These are phyloP conservation scores for Lerista edwardsae DNA, from an alignment of 2,797 vertebrate genomes.

Conservation along the genomic window DNA sequence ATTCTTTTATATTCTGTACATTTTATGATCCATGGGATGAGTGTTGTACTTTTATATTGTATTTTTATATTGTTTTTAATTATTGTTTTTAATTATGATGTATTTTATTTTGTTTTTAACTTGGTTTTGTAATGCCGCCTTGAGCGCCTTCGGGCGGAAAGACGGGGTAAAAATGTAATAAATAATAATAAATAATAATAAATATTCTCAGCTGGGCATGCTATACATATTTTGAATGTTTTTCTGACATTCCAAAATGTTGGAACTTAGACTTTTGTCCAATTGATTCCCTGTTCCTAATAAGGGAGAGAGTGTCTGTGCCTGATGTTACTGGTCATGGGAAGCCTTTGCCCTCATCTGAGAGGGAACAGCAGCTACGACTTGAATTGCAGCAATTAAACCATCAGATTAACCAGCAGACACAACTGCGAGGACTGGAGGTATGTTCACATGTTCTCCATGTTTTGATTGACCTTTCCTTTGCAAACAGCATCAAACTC, in stretches of 20 bases:
- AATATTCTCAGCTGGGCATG: neutral
- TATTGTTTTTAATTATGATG: too few relatives aligned
- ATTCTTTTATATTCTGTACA: too few relatives aligned
- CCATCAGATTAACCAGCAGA: conserved; percentile 97
- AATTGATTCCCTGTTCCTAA: conserved; percentile 33
- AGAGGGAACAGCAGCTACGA: conserved; percentile 95
- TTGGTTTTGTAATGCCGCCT: too few relatives aligned
- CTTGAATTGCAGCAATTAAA: conserved; percentile 97
- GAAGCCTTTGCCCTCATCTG: conserved; percentile 82
- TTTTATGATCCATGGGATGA: too few relatives aligned
- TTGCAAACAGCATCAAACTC: conserved; percentile 10
- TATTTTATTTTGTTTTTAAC: too few relatives aligned
- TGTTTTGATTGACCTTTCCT: conserved; percentile 37
- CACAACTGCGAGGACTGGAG: conserved; percentile 91
- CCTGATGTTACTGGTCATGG: conserved; percentile 75
- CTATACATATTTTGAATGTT: neutral
- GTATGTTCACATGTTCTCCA: conserved; percentile 65
- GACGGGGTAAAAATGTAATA: too few relatives aligned
- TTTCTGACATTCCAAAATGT: conserved; percentile 1
- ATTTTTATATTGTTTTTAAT: too few relatives aligned
- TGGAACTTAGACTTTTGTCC: conserved; percentile 9
- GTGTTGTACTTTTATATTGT: too few relatives aligned
- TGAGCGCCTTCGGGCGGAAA: too few relatives aligned
- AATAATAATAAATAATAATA: too few relatives aligned
- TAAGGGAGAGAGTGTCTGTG: conserved; percentile 80